These are phyloP conservation scores for Spialia ferax DNA, from an alignment of 2,888 invertebrate genomes.

Conservation along the genomic window DNA sequence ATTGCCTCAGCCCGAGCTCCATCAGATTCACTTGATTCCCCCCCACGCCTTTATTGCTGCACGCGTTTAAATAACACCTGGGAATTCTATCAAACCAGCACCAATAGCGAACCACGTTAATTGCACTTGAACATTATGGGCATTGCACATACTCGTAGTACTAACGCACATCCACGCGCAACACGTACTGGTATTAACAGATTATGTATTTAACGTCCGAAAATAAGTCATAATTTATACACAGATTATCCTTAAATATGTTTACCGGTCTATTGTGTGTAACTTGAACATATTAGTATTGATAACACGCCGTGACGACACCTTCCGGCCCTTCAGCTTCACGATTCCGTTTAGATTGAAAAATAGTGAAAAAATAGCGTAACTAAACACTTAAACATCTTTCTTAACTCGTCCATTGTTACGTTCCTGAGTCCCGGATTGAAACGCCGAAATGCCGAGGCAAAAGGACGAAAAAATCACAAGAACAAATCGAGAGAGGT, in stretches of 20 bases:
- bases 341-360: constrained; percentile 83
- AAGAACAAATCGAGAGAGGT: constrained; percentile 85
- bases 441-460: constrained; percentile 79
- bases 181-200: constrained; percentile 14
- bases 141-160: neutral
- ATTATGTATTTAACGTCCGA: constrained; percentile 42
- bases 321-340: constrained; percentile 83
- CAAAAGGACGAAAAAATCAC: constrained; percentile 73
- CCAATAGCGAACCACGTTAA: constrained; percentile 7
- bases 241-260: constrained; percentile 53
- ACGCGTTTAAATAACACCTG: constrained; percentile 64
- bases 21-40: constrained; percentile 60
- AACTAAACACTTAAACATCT: constrained; percentile 86
- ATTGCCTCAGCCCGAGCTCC: constrained; percentile 65
- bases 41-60: constrained; percentile 63
- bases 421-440: constrained; percentile 72
- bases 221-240: constrained; percentile 28
- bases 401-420: constrained; percentile 84
- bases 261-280: constrained; percentile 57
- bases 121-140: neutral
- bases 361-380: constrained; percentile 84
- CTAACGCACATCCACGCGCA: neutral
- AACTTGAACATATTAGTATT: constrained; percentile 68
- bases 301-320: constrained; percentile 80
- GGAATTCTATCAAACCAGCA: constrained; percentile 53